Base-by-base conservation (phyloP, 1,140 invertebrate species). In the Panulirus ornatus region DNA sequence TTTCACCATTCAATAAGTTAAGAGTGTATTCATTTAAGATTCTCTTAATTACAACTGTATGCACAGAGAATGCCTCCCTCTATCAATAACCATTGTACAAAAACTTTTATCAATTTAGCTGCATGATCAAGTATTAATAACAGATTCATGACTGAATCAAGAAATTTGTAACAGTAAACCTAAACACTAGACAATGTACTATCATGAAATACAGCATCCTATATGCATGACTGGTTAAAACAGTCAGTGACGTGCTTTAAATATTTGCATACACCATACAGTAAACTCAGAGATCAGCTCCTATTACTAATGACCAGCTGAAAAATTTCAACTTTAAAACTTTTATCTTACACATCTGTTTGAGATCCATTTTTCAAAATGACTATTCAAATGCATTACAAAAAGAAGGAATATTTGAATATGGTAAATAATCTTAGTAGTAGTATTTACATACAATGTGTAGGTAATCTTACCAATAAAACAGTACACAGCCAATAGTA, bases 321-420 rank as follows among this genome's bases (percentile, higher is more conserved):
- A 66, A 66, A 30, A 66, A 66, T 8, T 30, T 66, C 2, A 30
- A 9, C 58, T 66, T 66, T 27, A 66, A 30, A 66, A 66, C 58
- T 27, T 66, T 30, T 8, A 30, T 5, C n/a, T 22, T 6, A 66
- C 30, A 30, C 27, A 27, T 27, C 6, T 30, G 58, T 66, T 27
- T 66, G 58, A 66, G 58, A 66, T 66, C 58, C 58, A 66, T 66
- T 66, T 66, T 66, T 66, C 58, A 66, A 66, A 66, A 5, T 66
- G 58, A 30, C 30, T 58, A 22, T 66, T 1, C 30, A 66, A 66
- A 66, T 66, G 58, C 22, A 66, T 66, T 66, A 66, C 44, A 47
- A 47, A 47, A n/a, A 66, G 22, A 30, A 66, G 27, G 30, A 11
- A 27, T 11, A 30, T n/a, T n/a, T n/a, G 22, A n/a, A 30, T 27